These are phyloP conservation scores for Sebastes dallii DNA, from an alignment of 2,797 vertebrate genomes.

Conservation along the genomic window DNA sequence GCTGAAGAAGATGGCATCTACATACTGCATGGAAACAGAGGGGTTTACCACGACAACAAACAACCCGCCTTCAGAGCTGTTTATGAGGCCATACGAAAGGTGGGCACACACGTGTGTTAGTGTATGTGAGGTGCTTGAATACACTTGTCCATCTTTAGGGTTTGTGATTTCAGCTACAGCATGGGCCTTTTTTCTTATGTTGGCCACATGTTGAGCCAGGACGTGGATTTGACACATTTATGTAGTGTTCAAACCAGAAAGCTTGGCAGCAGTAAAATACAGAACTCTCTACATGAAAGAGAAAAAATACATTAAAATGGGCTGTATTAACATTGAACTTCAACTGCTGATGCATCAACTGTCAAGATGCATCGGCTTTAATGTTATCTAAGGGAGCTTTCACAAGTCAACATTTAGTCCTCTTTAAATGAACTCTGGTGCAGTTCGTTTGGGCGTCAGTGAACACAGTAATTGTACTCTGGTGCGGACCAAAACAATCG, in stretches of 20 bases:
- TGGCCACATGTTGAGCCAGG: neutral
- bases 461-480: no score
- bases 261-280: neutral
- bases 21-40: constrained; percentile 92
- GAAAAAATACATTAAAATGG: neutral
- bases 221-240: neutral
- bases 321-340: neutral
- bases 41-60: constrained; percentile 93
- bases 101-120: constrained; percentile 46
- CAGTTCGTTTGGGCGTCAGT: accelerated
- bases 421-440: no score
- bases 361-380: neutral
- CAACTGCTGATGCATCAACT: neutral
- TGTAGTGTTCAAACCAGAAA: neutral
- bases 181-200: neutral
- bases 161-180: neutral
- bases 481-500: no score
- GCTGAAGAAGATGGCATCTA: constrained; percentile 88
- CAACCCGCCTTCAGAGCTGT: constrained; percentile 92
- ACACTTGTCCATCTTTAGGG: neutral
- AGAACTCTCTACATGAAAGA: neutral
- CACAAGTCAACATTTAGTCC: no score
- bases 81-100: constrained; percentile 90
- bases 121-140: neutral
- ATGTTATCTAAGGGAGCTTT: neutral